Evolutionary conservation across 1,140 invertebrate species (phyloP), one percentile per base, ranked within the genome.

Genomic region (Zophobas atratus): DNA sequence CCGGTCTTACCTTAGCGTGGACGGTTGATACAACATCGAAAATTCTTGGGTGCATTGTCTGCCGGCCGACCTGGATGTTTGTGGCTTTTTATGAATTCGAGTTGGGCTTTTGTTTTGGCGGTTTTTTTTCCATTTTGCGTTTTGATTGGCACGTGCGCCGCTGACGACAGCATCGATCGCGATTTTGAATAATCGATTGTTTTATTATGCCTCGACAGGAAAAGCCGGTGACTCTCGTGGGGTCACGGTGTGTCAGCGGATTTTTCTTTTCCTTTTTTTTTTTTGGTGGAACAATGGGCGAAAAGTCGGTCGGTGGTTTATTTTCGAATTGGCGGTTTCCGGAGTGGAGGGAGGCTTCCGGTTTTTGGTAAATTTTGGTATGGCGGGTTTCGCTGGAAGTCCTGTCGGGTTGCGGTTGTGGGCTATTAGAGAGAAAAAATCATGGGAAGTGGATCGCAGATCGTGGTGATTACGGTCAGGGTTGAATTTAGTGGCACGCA

Each of bases 1-100:
- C 80, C 80, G 80, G 80, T 79, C 77, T 77, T 73, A 76, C 74
- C 55, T 73, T 73, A 49, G 55, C 34, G 49, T 72, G 70, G 71
- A 41, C 49, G 49, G 70, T 73, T 43, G 38, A 73, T 73, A 73
- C 71, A 20, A 20, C 20, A 48, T 67, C 39, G 60, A 43, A 67
- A 67, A 67, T 67, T 67, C 60, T 67, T 67, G 60, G 33, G 60
- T 20, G 60, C 39, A 67, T 67, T 67, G 60, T 67, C 60, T 67
- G 32, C 5, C n/a, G 5, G n/a, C 60, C 38, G 39, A 39, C 36
- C 36, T 41, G 39, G 60, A 67, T 20, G 36, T 41, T 3, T 67
- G 60, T 32, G 33, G 4, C 34, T n/a, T 51, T 51, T 1, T 0
- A 2, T 1, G 1, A 6, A 0, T 51, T 51, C 49, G 20, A 20